phyloP scores from a whole-genome alignment of 1,140 invertebrate species.

The Rhopalosiphum padi region DNA sequence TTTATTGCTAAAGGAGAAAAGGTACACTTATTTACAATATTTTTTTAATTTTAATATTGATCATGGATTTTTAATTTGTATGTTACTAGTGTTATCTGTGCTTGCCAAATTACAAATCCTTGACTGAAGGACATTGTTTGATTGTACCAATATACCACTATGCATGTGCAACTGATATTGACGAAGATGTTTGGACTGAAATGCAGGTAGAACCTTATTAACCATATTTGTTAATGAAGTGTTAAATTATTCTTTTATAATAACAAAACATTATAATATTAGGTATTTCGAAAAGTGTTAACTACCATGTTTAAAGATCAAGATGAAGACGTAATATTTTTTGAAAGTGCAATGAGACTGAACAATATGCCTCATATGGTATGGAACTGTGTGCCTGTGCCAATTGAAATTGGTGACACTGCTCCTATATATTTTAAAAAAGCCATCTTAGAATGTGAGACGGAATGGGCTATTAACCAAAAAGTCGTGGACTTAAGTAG shows the following conservation, averaged over 20 bases:
- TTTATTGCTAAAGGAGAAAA: conserved; percentile 82
- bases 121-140: conserved; percentile 88
- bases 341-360: conserved; percentile 83
- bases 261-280: conserved; percentile 60
- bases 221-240: conserved; percentile 27
- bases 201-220: conserved; percentile 70
- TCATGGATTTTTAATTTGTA: not conserved
- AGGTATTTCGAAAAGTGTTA: conserved; percentile 77
- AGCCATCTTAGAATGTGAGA: conserved; percentile 92
- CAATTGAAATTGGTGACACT: conserved; percentile 79
- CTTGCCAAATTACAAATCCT: conserved; percentile 78
- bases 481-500: conserved; percentile 87
- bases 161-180: conserved; percentile 77
- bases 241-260: not conserved
- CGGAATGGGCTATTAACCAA: conserved; percentile 93
- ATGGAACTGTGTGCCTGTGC: conserved; percentile 88
- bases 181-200: conserved; percentile 94
- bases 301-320: conserved; percentile 77
- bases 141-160: conserved; percentile 86
- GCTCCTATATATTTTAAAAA: conserved; percentile 96
- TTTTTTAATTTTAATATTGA: not conserved
- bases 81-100: conserved; percentile 71
- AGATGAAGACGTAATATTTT: conserved; percentile 86
- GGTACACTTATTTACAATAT: conserved; percentile 63
- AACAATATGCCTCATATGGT: conserved; percentile 83